Evolutionary conservation across 2,888 invertebrate genomes (phyloP), one percentile per base, ranked within the genome.

Genomic region (Baronia brevicornis): DNA sequence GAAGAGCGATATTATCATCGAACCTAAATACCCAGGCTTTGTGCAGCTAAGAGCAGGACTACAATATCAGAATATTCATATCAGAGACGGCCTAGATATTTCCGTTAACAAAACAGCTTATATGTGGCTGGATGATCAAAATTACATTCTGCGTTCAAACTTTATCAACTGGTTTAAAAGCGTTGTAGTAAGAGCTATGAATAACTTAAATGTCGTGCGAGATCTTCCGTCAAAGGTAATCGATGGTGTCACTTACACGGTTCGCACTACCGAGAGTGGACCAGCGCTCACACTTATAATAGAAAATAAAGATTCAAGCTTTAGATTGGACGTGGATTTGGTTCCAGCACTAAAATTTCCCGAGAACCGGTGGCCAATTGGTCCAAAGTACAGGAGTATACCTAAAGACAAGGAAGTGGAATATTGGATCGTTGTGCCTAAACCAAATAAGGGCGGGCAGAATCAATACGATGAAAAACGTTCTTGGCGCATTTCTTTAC

Each of bases 231-330:
- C 7, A 46, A 5, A 53, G 39, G 11, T 39, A 6, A 62, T 78
- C 8, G 48, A 54, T 2, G 85, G 80, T 0, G 72, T 80, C 1
- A 69, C 75, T 1, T 86, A 78, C 26, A 41, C 40, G 0, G 58
- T 75, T 3, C 29, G 45, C 1, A 48, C 43, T 2, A 62, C 68
- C 0, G 59, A 67, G 19, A 66, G 73, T 1, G 87, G 87, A 0
- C 89, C 89, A 0, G 89, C 89, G 0, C 69, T 85, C 43, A 89
- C 87, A 0, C 36, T 89, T 5, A 58, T 54, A 12, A 58, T 88
- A n/a, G 46, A 52, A 28, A 61, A 65, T 26, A n/a, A n/a, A n/a
- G 3, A 5, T 0, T 13, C 28, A 0, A 50, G 60, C 4, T 69
- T 78, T 33, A 52, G 51, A 9, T 51, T 88, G 46, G 69, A 75